Conservation (phyloP, 2,797 vertebrate species). For the Sebastes steindachneri region DNA sequence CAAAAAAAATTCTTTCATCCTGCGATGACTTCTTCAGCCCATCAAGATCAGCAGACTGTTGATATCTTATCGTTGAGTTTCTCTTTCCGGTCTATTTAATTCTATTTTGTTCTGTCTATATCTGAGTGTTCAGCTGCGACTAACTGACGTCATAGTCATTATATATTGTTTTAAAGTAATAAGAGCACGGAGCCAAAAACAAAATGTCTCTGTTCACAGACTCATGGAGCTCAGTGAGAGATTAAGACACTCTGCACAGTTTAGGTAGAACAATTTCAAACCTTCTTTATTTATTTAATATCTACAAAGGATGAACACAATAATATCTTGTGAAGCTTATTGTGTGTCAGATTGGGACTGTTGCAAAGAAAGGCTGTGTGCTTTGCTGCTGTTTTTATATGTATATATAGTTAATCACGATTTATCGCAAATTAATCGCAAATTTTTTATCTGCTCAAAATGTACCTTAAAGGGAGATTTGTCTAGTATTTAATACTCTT, state of each 20-base stretch:
- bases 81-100: constrained; percentile 30
- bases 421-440: too few species aligned
- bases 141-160: constrained; percentile 17
- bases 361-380: not conserved
- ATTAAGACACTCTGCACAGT: not conserved
- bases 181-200: constrained; percentile 8
- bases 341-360: not conserved
- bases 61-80: constrained; percentile 1
- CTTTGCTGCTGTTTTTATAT: not conserved
- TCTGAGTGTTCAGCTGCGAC: constrained; percentile 19
- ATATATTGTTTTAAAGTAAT: constrained; percentile 17
- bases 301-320: not conserved
- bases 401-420: not conserved
- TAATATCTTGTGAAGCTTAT: not conserved
- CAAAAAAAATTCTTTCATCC: not conserved
- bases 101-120: constrained; percentile 9
- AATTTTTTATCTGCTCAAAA: too few species aligned
- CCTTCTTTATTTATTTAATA: not conserved
- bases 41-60: constrained; percentile 14
- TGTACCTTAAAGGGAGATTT: too few species aligned
- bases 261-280: not conserved
- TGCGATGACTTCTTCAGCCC: not conserved
- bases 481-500: too few species aligned
- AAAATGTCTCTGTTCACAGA: constrained; percentile 18
- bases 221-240: not conserved